Evolutionary conservation across 1,140 invertebrate species (phyloP).

Genomic region (Kradibia gibbosae): DNA sequence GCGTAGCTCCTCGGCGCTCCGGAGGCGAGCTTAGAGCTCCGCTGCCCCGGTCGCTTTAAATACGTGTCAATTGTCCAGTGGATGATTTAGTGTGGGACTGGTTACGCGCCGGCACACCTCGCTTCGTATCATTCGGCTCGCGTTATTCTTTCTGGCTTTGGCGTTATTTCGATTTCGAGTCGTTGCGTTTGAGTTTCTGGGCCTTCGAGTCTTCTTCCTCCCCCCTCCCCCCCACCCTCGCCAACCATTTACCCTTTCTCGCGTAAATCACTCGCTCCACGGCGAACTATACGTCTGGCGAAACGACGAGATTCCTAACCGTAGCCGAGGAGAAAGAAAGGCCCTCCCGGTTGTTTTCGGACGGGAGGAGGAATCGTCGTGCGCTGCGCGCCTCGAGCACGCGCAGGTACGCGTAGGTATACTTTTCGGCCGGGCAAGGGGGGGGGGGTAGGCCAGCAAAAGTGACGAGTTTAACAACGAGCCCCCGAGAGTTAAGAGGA

Average conservation of each 20-base stretch:
- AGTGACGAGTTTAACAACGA: conserved; percentile 39
- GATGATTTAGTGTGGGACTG: conserved; percentile 27
- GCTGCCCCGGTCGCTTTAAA: not conserved
- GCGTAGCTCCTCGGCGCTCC: no score
- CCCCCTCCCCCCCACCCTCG: not conserved
- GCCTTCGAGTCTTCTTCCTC: not conserved
- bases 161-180: not conserved
- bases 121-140: not conserved
- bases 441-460: not conserved
- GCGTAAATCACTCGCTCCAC: conserved; percentile 41
- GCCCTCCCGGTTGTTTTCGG: conserved; percentile 7
- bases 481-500: conserved; percentile 27
- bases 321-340: conserved; percentile 27
- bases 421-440: conserved; percentile 7
- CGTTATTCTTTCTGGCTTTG: conserved; percentile 10
- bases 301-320: conserved; percentile 20
- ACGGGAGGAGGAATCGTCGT: conserved; percentile 9
- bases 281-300: not conserved
- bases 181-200: no score
- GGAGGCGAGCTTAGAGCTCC: no score
- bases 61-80: conserved; percentile 36
- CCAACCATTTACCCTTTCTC: conserved; percentile 25
- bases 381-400: not conserved
- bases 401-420: no score
- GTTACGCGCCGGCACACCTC: not conserved